Conservation (phyloP, 2,113 vertebrate species). For the Arizona elegans region DNA sequence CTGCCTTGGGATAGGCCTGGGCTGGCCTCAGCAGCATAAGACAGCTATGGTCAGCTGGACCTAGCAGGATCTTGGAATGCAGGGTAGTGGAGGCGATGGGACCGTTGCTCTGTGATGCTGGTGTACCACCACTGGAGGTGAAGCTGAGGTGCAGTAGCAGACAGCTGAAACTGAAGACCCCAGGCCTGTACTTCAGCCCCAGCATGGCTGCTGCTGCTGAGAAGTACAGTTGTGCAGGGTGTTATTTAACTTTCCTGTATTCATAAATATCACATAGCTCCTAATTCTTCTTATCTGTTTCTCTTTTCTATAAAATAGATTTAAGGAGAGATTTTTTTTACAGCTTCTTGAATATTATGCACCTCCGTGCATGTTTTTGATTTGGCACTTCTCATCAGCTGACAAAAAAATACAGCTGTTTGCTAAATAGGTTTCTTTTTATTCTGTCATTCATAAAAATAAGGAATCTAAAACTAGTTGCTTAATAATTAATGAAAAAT, state of each 20-base stretch:
- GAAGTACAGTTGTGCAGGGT: not conserved
- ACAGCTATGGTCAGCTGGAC: not conserved
- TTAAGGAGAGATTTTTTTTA: conserved; percentile 44
- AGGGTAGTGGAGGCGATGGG: not conserved
- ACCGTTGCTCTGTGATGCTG: not conserved
- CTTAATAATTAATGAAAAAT: not conserved
- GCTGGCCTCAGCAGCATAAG: not conserved
- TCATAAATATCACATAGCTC: conserved; percentile 41
- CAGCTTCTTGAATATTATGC: conserved; percentile 48
- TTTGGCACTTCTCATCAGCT: not conserved
- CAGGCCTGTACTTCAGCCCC: not conserved
- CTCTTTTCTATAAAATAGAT: conserved; percentile 36
- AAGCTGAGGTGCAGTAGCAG: not conserved
- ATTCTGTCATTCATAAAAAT: not conserved
- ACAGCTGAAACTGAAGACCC: not conserved
- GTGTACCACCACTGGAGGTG: not conserved
- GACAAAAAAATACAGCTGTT: not conserved
- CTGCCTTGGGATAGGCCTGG: not conserved
- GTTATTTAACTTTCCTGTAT: conserved; percentile 27
- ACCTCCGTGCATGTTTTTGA: conserved; percentile 29
- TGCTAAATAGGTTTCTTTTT: not conserved
- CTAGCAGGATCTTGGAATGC: not conserved
- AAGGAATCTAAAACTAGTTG: not conserved
- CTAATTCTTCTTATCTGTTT: conserved; percentile 36
- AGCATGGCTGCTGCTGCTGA: not conserved